These are phyloP conservation scores for Leptodactylus fuscus DNA, from an alignment of 2,113 vertebrate species.

Conservation along the genomic window DNA sequence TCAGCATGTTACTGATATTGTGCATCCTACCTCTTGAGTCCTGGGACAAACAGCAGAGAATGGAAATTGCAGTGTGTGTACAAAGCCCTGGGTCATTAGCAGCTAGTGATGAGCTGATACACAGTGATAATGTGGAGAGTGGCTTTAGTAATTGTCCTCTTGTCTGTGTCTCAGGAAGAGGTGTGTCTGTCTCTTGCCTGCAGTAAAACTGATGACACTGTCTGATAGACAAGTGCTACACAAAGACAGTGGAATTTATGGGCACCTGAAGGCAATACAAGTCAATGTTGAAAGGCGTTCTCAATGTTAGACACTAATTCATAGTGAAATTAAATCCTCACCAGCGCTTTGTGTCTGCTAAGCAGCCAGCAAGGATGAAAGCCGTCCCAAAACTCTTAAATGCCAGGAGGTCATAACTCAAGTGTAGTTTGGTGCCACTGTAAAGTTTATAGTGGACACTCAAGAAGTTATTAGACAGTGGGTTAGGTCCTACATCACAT, in stretches of 20 bases:
- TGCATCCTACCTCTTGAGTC: not conserved
- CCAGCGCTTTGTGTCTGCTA: conserved; percentile 67
- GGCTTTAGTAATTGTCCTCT: conserved; percentile 74
- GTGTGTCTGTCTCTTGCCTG: conserved; percentile 76
- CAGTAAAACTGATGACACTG: conserved; percentile 78
- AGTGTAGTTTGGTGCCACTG: conserved; percentile 63
- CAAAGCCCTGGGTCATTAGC: conserved; percentile 62
- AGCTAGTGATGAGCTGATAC: conserved; percentile 68
- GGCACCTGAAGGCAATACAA: conserved; percentile 78
- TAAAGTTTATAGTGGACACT: conserved; percentile 63
- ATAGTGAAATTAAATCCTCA: conserved; percentile 71
- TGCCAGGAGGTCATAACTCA: conserved; percentile 66
- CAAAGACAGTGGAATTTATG: conserved; percentile 77
- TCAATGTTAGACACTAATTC: conserved; percentile 75
- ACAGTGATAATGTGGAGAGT: conserved; percentile 67
- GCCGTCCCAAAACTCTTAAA: conserved; percentile 65
- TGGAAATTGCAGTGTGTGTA: conserved; percentile 47
- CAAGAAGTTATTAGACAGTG: conserved; percentile 58
- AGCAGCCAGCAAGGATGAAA: conserved; percentile 69
- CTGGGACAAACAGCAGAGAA: conserved; percentile 31
- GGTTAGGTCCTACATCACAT: conserved; percentile 25
- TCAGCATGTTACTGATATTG: not conserved
- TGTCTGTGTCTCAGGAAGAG: conserved; percentile 77
- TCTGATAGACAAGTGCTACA: conserved; percentile 78
- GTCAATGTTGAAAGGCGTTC: conserved; percentile 74